Base-by-base conservation (phyloP, 2,113 vertebrate species). In the Pantherophis guttatus region DNA sequence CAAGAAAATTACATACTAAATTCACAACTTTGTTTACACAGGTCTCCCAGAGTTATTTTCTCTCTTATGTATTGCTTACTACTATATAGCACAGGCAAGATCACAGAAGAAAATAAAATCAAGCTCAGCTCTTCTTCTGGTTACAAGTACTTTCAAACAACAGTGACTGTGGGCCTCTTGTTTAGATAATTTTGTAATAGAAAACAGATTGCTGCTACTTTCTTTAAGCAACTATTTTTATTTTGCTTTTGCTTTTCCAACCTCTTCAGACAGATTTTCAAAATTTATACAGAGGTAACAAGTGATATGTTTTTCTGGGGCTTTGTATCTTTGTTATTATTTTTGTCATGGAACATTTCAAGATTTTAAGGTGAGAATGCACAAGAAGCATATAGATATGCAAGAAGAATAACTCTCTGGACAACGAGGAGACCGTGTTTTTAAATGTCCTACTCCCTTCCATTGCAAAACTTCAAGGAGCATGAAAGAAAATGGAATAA, bases 161-260 rank as follows among this genome's bases (percentile, higher is more conserved):
- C 94, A 91, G 39, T 59, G 93, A 95, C 90, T 95, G 90, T 94
- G 90, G 94, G 93, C 94, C 92, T 97, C 92, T 96, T 93, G 95
- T 93, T 94, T 94, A 62, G 92, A 95, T 21, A 94, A 96, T 93
- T 94, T 95, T 55, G 2, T 97, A 97, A 97, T 96, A 95, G 91
- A 96, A 97, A 95, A 92, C 97, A 98, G 97, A 95, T 95, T 92
- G n/a, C 6, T 2, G 1, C 94, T 95, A 96, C 96, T 97, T 95
- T 97, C 94, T 96, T 95, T 93, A 92, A 96, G 96, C 96, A 96
- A 96, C 97, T 97, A 92, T 97, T 97, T 97, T 97, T 93, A 97
- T 96, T 97, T 97, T 96, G 89, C 93, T 97, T 92, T 95, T 96
- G 92, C 96, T 97, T 95, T 90, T 97, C 96, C 94, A 94, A 96